Evolutionary conservation across 2,797 vertebrate species (phyloP).

Genomic region (Myotis myotis): DNA sequence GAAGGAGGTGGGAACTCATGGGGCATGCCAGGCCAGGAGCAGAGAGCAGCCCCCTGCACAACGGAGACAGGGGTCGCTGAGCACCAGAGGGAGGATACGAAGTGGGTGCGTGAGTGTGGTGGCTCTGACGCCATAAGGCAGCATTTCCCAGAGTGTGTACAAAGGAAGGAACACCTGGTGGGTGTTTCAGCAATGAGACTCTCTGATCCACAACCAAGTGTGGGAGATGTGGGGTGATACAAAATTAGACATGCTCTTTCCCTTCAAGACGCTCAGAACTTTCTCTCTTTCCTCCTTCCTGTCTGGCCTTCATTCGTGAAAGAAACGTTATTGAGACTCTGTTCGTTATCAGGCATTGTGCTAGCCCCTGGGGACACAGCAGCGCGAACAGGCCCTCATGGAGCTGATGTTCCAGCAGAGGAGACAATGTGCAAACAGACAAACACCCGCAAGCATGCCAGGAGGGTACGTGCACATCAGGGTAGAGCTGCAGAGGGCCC

Average conservation of each 20-base stretch:
- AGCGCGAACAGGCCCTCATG: neutral
- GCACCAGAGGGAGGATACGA: neutral
- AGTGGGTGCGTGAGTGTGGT: rapidly evolving
- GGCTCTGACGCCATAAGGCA: neutral
- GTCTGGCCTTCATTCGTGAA: neutral
- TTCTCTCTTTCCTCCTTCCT: neutral
- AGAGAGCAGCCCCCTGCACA: neutral
- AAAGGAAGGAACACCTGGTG: no score
- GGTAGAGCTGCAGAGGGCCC: neutral
- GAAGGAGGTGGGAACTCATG: neutral
- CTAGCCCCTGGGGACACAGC: neutral
- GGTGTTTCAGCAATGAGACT: neutral
- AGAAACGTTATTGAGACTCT: neutral
- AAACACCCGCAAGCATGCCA: neutral
- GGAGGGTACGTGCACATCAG: rapidly evolving
- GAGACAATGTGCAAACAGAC: neutral
- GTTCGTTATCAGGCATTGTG: neutral
- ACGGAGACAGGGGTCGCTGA: rapidly evolving
- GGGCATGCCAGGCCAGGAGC: neutral
- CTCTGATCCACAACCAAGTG: neutral
- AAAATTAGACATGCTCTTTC: neutral
- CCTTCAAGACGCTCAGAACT: no score
- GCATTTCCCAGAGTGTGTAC: rapidly evolving
- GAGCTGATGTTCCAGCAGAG: neutral
- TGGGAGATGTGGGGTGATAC: neutral